phyloP scores from a whole-genome alignment of 2,888 invertebrate genomes.

The Troides oblongomaculatus region DNA sequence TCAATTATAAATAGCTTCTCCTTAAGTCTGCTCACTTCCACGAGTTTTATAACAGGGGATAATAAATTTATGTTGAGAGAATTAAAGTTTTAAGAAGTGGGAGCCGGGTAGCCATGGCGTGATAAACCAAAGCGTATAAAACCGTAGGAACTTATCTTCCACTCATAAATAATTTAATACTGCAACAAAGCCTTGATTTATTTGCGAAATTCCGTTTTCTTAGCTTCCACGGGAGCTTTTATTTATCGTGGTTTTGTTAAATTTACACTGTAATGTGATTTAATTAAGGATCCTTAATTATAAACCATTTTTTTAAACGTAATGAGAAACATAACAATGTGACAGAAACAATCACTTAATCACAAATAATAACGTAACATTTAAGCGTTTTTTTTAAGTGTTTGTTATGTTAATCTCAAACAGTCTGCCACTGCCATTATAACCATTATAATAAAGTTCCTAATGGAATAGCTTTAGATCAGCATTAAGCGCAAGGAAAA shows the following conservation, averaged over 20 bases:
- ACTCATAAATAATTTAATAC: slow-evolving; percentile 77
- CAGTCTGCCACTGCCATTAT: no score
- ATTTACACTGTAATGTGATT: slow-evolving; percentile 1
- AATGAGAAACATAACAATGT: no score
- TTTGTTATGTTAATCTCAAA: no score
- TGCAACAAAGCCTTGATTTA: slow-evolving; percentile 64
- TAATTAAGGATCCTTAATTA: background rate
- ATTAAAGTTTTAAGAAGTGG: slow-evolving; percentile 21
- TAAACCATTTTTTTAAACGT: no score
- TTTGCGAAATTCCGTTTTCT: slow-evolving; percentile 51
- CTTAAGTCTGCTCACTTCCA: slow-evolving; percentile 6
- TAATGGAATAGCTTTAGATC: no score
- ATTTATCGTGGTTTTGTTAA: slow-evolving; percentile 32
- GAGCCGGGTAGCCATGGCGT: slow-evolving; percentile 1
- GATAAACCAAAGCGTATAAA: slow-evolving; percentile 19
- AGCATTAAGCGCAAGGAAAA: no score
- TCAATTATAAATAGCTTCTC: slow-evolving; percentile 18
- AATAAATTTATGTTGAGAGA: slow-evolving; percentile 26
- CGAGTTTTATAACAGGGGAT: slow-evolving; percentile 11
- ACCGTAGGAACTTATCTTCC: slow-evolving; percentile 55
- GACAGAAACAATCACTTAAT: no score
- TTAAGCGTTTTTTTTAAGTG: no score
- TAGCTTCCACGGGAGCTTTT: slow-evolving; percentile 9
- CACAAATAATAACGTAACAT: no score
- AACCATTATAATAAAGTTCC: no score